Evolutionary conservation across 2,888 invertebrate species (phyloP).

Genomic region (Ophioninae sp.): DNA sequence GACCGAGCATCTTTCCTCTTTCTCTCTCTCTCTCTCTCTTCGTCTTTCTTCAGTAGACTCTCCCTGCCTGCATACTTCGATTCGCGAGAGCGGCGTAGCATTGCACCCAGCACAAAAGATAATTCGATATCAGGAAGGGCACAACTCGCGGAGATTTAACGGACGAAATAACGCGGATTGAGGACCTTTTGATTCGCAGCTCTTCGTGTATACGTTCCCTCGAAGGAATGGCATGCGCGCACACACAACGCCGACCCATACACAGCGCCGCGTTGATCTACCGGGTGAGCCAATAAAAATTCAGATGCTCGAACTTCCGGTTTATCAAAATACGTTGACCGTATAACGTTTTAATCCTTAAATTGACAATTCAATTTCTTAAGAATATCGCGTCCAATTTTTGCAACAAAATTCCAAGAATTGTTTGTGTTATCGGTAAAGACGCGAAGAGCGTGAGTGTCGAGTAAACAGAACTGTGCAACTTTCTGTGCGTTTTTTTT

Average conservation of each 20-base stretch:
- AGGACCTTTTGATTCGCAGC: slow-evolving; percentile 7
- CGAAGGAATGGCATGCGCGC: slow-evolving; percentile 13
- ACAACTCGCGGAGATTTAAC: neutral
- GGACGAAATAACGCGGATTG: neutral
- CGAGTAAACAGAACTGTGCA: too few species aligned
- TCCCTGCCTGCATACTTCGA: slow-evolving; percentile 8
- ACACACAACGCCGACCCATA: neutral
- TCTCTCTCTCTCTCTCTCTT: slow-evolving; percentile 16
- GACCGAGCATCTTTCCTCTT: slow-evolving; percentile 33
- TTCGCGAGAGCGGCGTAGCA: slow-evolving; percentile 2
- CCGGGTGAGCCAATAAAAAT: neutral
- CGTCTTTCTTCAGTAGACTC: slow-evolving; percentile 12
- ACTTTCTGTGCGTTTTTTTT: too few species aligned
- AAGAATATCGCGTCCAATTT: too few species aligned
- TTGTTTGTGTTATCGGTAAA: too few species aligned
- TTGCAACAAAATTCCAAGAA: too few species aligned
- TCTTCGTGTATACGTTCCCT: neutral
- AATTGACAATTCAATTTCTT: too few species aligned
- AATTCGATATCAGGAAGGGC: slow-evolving; percentile 2
- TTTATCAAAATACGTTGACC: too few species aligned
- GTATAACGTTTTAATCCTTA: too few species aligned
- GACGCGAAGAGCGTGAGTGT: too few species aligned
- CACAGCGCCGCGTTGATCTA: neutral
- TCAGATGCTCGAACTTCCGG: too few species aligned
- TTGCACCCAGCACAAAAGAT: slow-evolving; percentile 1